Evolutionary conservation across 2,113 vertebrate species (phyloP).

Genomic region (Nothobranchius furzeri): DNA sequence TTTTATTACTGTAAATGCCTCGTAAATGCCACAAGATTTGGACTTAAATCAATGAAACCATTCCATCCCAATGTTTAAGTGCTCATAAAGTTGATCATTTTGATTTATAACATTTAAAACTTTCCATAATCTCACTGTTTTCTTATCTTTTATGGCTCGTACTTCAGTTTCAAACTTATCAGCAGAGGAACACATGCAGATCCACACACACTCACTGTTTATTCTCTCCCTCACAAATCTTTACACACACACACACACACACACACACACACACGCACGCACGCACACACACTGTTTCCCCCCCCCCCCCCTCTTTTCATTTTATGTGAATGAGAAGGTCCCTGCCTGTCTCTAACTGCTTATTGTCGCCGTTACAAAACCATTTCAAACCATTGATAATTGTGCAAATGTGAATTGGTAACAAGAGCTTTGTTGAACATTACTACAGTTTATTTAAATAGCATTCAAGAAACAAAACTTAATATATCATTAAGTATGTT

Average conservation of each 20-base stretch:
- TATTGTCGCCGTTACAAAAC: slow-evolving; percentile 63
- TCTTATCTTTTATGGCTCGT: slow-evolving; percentile 9
- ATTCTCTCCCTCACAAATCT: slow-evolving; percentile 20
- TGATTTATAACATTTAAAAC: neutral
- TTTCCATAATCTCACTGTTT: neutral
- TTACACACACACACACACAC: neutral
- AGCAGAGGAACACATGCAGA: slow-evolving; percentile 14
- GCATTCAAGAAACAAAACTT: neutral
- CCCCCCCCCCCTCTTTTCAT: slow-evolving; percentile 25
- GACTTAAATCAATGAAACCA: neutral
- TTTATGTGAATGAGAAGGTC: slow-evolving; percentile 55
- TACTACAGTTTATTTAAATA: slow-evolving; percentile 7
- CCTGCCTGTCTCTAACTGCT: slow-evolving; percentile 58
- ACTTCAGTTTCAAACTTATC: slow-evolving; percentile 10
- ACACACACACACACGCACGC: slow-evolving; percentile 13
- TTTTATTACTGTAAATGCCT: neutral
- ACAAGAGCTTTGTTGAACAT: slow-evolving; percentile 59
- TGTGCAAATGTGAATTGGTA: slow-evolving; percentile 61
- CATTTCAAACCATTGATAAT: slow-evolving; percentile 36
- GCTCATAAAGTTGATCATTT: too few relatives aligned
- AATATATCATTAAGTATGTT: neutral
- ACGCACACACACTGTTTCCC: slow-evolving; percentile 33
- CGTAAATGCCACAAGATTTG: neutral
- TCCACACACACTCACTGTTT: slow-evolving; percentile 26
- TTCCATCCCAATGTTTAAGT: neutral